Evolutionary conservation across 2,797 vertebrate genomes (phyloP).

Genomic region (Cirrhinus molitorella): DNA sequence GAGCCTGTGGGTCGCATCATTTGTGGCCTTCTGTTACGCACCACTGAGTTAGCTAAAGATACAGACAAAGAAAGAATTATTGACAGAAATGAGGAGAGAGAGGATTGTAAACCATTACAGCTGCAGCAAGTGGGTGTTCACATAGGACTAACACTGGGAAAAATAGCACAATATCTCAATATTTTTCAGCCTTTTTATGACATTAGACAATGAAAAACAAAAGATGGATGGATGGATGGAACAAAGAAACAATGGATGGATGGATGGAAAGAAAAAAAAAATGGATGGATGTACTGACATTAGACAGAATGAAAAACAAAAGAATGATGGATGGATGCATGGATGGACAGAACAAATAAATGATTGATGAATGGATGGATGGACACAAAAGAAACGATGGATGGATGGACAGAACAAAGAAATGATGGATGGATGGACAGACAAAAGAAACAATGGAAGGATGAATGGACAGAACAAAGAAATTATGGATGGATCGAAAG

Average conservation of each 20-base stretch:
- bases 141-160: too few relatives aligned
- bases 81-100: not conserved
- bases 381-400: not conserved
- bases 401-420: not conserved
- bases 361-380: not conserved
- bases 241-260: not conserved
- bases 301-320: not conserved
- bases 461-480: not conserved
- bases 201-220: not conserved
- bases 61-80: conserved; percentile 1
- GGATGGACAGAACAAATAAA: not conserved
- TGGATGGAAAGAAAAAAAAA: not conserved
- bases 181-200: not conserved
- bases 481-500: not conserved
- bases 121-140: not conserved
- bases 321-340: not conserved
- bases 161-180: not conserved
- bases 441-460: not conserved
- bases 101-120: not conserved
- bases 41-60: conserved; percentile 83
- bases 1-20: conserved; percentile 82
- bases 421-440: not conserved
- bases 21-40: conserved; percentile 82
- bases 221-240: not conserved
- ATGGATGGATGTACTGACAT: not conserved